phyloP scores from a whole-genome alignment of 2,113 vertebrate species.

The Oxyruncus cristatus region DNA sequence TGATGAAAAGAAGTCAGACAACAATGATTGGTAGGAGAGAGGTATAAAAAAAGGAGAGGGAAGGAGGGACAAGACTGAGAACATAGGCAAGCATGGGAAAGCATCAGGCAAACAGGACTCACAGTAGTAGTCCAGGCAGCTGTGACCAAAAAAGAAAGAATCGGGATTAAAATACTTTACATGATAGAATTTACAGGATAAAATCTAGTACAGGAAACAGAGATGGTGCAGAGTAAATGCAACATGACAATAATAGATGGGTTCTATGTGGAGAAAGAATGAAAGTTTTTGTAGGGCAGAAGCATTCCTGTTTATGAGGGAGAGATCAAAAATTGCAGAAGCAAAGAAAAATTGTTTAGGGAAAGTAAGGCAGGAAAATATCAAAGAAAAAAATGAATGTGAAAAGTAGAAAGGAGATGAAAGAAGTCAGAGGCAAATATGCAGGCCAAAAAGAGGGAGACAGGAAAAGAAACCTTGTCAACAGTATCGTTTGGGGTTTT shows the following conservation, averaged over 20 bases:
- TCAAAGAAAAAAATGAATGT: neutral
- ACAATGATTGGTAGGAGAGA: neutral
- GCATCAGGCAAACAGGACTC: neutral
- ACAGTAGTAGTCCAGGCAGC: neutral
- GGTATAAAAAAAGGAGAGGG: neutral
- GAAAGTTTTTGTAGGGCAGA: neutral
- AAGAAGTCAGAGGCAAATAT: constrained; percentile 7
- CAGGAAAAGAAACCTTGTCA: neutral
- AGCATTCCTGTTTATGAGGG: neutral
- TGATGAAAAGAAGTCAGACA: neutral
- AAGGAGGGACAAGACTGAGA: neutral
- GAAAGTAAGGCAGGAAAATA: constrained; percentile 6
- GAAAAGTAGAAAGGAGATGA: constrained; percentile 3
- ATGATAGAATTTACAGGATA: neutral
- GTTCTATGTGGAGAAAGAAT: neutral
- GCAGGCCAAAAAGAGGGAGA: neutral
- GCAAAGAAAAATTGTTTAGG: neutral
- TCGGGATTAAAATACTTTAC: accelerated
- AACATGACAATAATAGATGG: neutral
- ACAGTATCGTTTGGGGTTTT: neutral
- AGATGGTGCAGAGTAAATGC: neutral
- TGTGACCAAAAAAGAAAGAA: neutral
- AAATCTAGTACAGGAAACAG: neutral
- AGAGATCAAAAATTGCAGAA: constrained; percentile 9
- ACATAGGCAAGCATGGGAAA: neutral